A percentile compares a stretch with the other conserved stretches of the same genome.
Evolutionary conservation across 2,888 invertebrate genomes (phyloP).

Genomic region (Iselma pallidipennis): DNA sequence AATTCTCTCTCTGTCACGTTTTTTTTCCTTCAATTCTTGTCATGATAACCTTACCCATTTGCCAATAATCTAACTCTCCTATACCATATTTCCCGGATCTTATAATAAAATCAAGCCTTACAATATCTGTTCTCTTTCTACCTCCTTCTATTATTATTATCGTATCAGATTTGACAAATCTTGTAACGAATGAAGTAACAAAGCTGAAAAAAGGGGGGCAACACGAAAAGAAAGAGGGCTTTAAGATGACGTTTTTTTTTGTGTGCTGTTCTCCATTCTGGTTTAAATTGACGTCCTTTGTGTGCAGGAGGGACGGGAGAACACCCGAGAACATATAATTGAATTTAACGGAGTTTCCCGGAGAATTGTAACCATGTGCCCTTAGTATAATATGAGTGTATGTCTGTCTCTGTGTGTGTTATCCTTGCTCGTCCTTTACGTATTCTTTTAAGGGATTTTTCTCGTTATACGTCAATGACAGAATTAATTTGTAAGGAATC

Average conservation of each 20-base stretch:
- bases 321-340: constrained; percentile 11
- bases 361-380: no score
- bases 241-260: neutral
- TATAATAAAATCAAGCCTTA: constrained; percentile 1
- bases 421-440: neutral
- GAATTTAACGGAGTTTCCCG: constrained; percentile 5
- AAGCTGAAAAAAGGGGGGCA: neutral
- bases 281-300: constrained; percentile 13
- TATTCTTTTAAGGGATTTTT: no score
- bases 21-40: no score
- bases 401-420: neutral
- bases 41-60: no score
- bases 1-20: no score
- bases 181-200: constrained; percentile 6
- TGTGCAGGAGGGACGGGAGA: neutral
- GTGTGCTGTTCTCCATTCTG: neutral
- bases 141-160: constrained; percentile 3
- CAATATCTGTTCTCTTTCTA: neutral
- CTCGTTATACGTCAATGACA: no score
- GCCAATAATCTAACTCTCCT: no score
- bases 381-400: no score
- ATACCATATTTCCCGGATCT: no score
- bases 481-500: no score
- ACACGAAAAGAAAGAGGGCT: no score
- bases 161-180: constrained; percentile 7